Percentiles rank a stretch among this genome's conserved stretches.
These are phyloP conservation scores for Cantharis flavilabris DNA, from an alignment of 2,888 invertebrate species.

Conservation along the genomic window DNA sequence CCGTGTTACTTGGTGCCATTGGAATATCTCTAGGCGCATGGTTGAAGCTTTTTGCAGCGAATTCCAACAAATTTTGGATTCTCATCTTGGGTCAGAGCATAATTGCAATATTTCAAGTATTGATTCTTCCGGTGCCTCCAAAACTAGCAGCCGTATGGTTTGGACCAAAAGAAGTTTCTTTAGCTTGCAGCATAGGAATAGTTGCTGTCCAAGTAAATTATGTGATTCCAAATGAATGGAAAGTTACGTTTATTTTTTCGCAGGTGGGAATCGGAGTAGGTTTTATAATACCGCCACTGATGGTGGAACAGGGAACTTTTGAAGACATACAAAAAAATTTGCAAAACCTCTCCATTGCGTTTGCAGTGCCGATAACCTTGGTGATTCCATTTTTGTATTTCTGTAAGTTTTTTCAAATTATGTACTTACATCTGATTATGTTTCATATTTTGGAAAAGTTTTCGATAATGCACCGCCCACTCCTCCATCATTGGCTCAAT, in stretches of 20 bases:
- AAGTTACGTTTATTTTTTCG: neutral
- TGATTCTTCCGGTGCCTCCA: conserved; percentile 89
- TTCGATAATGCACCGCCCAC: neutral
- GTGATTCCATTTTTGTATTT: neutral
- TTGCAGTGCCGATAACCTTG: neutral
- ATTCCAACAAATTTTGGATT: conserved; percentile 80
- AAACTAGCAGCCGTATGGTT: conserved; percentile 96
- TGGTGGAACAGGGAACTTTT: conserved; percentile 61
- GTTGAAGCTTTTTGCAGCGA: conserved; percentile 85
- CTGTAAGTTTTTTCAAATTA: neutral
- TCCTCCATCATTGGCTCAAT: neutral
- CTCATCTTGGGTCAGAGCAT: conserved; percentile 87
- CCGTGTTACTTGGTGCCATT: conserved; percentile 77
- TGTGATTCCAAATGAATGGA: conserved; percentile 49
- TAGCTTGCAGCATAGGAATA: conserved; percentile 96
- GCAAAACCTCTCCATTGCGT: neutral
- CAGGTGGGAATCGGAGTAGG: conserved; percentile 79
- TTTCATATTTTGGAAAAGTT: neutral
- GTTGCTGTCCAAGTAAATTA: conserved; percentile 57
- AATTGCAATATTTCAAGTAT: conserved; percentile 85
- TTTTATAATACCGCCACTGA: conserved; percentile 67
- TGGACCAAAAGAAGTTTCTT: conserved; percentile 93
- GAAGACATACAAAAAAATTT: conserved; percentile 65
- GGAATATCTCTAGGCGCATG: conserved; percentile 87
- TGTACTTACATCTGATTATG: neutral